Conservation (phyloP, 2,797 vertebrate species). For the Jordanella pulchra region DNA sequence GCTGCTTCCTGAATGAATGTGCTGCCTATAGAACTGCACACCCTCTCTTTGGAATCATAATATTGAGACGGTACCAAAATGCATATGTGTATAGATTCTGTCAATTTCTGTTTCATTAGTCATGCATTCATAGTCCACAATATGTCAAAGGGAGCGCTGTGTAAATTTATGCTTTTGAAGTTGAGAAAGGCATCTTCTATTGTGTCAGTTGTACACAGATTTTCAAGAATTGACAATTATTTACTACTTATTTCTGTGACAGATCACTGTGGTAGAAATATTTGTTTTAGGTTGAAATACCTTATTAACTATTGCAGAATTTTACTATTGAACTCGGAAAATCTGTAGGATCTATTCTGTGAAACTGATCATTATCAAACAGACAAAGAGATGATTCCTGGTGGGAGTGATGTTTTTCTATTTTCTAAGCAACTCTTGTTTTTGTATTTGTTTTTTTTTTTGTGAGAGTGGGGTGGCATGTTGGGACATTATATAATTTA, state of each 20-base stretch:
- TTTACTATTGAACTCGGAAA: background rate
- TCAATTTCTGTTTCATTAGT: constrained; percentile 12
- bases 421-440: too few species aligned
- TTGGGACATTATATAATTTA: background rate
- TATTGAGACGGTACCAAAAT: background rate
- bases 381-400: too few species aligned
- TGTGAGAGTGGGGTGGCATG: too few species aligned
- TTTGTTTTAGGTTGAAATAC: background rate
- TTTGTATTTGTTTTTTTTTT: too few species aligned
- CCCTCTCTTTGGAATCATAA: constrained; percentile 9
- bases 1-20: constrained; percentile 60
- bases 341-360: background rate
- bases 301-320: background rate
- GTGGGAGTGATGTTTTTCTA: too few species aligned
- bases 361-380: too few species aligned
- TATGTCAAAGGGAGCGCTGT: background rate
- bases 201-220: background rate
- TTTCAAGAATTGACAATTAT: background rate
- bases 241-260: background rate
- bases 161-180: background rate
- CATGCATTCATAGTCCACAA: background rate
- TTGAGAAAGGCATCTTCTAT: background rate
- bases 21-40: constrained; percentile 26
- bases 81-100: background rate
- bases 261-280: too few species aligned